phyloP scores from a whole-genome alignment of 2,113 vertebrate species.

The Chlamydotis undulata region DNA sequence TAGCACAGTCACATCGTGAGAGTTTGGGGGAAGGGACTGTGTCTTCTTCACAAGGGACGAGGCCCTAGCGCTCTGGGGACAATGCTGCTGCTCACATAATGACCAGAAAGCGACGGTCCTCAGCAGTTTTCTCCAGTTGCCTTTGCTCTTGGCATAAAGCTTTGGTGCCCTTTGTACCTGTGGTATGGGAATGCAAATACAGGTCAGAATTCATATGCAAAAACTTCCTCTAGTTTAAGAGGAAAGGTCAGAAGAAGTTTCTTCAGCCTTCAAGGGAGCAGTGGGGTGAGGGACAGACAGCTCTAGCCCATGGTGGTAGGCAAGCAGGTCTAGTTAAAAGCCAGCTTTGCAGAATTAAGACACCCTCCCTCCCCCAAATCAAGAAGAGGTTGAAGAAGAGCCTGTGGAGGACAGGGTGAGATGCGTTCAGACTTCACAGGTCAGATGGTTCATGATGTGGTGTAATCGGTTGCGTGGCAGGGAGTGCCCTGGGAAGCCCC shows the following conservation, averaged over 20 bases:
- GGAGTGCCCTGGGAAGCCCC: background rate
- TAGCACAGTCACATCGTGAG: background rate
- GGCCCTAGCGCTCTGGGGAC: fast-evolving
- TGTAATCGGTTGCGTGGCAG: background rate
- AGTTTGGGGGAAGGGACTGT: background rate
- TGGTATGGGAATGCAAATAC: background rate
- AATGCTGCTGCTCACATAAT: background rate
- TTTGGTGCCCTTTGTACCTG: background rate
- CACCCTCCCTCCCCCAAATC: background rate
- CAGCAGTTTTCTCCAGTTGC: background rate
- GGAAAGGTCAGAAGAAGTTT: background rate
- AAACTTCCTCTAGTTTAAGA: background rate
- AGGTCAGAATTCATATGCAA: background rate
- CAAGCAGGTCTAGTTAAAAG: background rate
- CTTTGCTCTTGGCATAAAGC: background rate
- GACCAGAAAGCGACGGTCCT: background rate
- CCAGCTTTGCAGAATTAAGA: background rate
- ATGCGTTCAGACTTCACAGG: background rate
- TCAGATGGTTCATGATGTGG: background rate
- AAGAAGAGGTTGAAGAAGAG: background rate
- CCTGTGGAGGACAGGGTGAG: background rate
- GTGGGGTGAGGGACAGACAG: background rate
- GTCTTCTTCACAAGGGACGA: background rate
- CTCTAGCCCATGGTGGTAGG: background rate
- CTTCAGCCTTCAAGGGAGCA: background rate